Evolutionary conservation across 2,797 vertebrate species (phyloP).

Genomic region (Neomorphus geoffroyi): DNA sequence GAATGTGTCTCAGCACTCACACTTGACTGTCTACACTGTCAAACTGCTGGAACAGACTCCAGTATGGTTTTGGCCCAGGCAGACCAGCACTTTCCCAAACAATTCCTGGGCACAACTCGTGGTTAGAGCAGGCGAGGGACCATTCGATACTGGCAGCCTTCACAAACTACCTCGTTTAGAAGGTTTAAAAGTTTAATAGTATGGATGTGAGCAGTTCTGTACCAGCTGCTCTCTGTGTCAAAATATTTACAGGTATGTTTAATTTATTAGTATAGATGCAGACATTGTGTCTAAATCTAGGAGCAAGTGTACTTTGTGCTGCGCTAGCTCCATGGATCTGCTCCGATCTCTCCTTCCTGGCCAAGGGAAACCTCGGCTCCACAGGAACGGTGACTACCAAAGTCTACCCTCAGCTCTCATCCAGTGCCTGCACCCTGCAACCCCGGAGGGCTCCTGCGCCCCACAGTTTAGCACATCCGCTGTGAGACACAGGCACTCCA

Average conservation of each 20-base stretch:
- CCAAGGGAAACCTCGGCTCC: not conserved
- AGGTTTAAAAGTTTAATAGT: conserved; percentile 43
- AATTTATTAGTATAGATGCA: conserved; percentile 13
- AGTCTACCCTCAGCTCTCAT: not conserved
- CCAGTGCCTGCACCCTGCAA: not conserved
- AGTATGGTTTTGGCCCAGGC: conserved; percentile 13
- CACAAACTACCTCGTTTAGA: conserved; percentile 14
- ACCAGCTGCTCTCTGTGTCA: not conserved
- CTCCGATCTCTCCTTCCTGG: fast-evolving
- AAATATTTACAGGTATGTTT: not conserved
- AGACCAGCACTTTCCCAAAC: conserved; percentile 38
- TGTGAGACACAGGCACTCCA: not conserved
- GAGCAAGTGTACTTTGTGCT: not conserved
- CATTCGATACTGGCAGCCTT: not conserved
- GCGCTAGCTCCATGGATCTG: not conserved
- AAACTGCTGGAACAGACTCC: conserved; percentile 36
- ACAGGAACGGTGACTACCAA: not conserved
- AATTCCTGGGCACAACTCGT: conserved; percentile 39
- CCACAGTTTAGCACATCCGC: not conserved
- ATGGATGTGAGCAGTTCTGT: not conserved
- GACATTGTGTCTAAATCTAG: not conserved
- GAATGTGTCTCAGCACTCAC: not conserved
- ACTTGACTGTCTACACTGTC: conserved; percentile 12
- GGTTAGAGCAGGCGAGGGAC: conserved; percentile 18
- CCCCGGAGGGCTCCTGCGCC: not conserved